Evolutionary conservation across 1,140 invertebrate genomes (phyloP), one percentile per base, ranked within the genome.

Genomic region (Plectrocnemia conspersa): DNA sequence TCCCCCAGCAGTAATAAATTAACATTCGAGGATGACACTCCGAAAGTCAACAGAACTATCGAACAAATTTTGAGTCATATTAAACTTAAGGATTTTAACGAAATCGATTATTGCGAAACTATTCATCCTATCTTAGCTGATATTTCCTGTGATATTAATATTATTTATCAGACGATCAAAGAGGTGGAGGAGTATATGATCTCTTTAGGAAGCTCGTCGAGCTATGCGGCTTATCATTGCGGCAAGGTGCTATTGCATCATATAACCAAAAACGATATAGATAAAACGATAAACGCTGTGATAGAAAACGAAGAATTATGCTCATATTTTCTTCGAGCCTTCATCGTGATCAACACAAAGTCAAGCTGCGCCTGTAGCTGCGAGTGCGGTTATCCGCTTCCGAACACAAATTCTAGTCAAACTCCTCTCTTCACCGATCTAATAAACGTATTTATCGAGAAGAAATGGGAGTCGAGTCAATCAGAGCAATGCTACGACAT

Each of bases 291-390:
- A 24, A 65, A 72, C 48, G 36, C 24, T 18, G 67, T 76, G 22
- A 69, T 74, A 58, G 64, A 68, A 7, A 63, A 74, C 54, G 69
- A 71, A 53, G 54, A 55, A 0, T 52, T 76, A 45, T 76, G 74
- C 50, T 71, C 74, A 64, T 75, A 74, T 64, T 74, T 76, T 44
- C 71, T 75, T 3, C 69, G 73, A 42, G 72, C 70, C 1, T 74
- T 72, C 56, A 72, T 76, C 65, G 64, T 66, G 32, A 68, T 74
- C 4, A 76, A 76, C 65, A 56, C 68, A 19, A 72, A 68, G 44
- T 66, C 59, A 11, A 66, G 71, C 40, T 72, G 68, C 52, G 48
- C 69, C 4, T 70, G 11, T 2, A 72, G 70, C 15, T 76, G 74
- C 48, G 68, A 72, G 32, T 76, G 74, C 52, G 74, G 74, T 2